Percentiles rank a stretch among this genome's conserved stretches.
Evolutionary conservation across 1,140 invertebrate genomes (phyloP).

Genomic region (Atta texana): DNA sequence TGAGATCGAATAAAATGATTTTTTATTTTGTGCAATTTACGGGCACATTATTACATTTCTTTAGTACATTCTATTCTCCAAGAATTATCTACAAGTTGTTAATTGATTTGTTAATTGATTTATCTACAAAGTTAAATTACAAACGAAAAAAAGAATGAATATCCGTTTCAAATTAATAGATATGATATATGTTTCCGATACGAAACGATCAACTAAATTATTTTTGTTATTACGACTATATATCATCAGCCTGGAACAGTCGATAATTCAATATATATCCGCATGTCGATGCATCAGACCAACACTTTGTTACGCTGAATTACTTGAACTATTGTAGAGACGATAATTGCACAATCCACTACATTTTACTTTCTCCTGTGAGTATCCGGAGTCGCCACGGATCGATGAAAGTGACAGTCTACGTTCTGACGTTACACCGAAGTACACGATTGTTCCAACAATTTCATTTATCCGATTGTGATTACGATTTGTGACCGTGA

Average conservation of each 20-base stretch:
- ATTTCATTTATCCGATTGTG: neutral
- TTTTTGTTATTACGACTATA: neutral
- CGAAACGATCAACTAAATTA: neutral
- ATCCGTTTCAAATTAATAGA: neutral
- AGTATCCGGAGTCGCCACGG: conserved; percentile 17
- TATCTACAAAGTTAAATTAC: neutral
- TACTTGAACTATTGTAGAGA: conserved; percentile 58
- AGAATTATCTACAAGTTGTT: neutral
- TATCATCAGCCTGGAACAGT: neutral
- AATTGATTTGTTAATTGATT: neutral
- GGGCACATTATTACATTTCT: neutral
- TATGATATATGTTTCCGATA: neutral
- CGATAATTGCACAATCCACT: conserved; percentile 69
- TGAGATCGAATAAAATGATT: neutral
- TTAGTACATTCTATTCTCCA: neutral
- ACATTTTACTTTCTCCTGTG: conserved; percentile 74
- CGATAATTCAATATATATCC: neutral
- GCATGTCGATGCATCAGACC: neutral
- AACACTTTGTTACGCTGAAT: conserved; percentile 37
- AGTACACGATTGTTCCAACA: conserved; percentile 24
- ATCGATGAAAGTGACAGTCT: conserved; percentile 73
- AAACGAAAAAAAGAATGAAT: neutral
- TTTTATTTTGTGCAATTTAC: neutral
- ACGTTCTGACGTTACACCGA: conserved; percentile 45
- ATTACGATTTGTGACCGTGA: neutral